Percentiles rank a stretch among this genome's conserved stretches.
phyloP scores from a whole-genome alignment of 2,888 invertebrate species.

The Chouioia cunea region DNA sequence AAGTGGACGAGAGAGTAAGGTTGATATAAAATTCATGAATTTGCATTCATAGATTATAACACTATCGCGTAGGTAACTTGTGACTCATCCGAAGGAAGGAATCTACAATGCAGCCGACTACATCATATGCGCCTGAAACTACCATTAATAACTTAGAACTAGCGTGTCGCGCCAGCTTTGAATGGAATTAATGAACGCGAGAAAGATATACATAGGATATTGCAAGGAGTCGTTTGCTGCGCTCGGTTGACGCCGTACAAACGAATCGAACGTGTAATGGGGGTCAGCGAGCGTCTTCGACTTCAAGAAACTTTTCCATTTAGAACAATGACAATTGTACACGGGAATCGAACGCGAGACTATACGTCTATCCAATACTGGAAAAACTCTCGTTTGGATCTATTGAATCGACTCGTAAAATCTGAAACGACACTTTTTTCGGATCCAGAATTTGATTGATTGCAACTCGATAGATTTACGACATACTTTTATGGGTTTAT shows the following conservation, averaged over 20 bases:
- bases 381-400: slow-evolving; percentile 7
- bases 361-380: background rate
- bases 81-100: no score
- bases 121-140: slow-evolving; percentile 33
- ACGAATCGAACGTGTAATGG: background rate
- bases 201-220: slow-evolving; percentile 13
- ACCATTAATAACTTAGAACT: slow-evolving; percentile 52
- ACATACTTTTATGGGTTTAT: no score
- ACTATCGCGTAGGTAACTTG: no score
- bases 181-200: slow-evolving; percentile 50
- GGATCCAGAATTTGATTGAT: no score
- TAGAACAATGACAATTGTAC: slow-evolving; percentile 20
- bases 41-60: slow-evolving; percentile 19
- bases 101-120: no score
- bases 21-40: slow-evolving; percentile 37
- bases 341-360: background rate
- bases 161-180: slow-evolving; percentile 45
- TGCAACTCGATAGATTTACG: no score
- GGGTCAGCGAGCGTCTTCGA: slow-evolving; percentile 5
- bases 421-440: slow-evolving; percentile 34
- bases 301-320: slow-evolving; percentile 38
- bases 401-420: slow-evolving; percentile 41
- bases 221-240: background rate
- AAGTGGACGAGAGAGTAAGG: no score
- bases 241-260: background rate